Evolutionary conservation across 2,797 vertebrate genomes (phyloP), one percentile per base, ranked within the genome.

Genomic region (Tiaroga cobitis): DNA sequence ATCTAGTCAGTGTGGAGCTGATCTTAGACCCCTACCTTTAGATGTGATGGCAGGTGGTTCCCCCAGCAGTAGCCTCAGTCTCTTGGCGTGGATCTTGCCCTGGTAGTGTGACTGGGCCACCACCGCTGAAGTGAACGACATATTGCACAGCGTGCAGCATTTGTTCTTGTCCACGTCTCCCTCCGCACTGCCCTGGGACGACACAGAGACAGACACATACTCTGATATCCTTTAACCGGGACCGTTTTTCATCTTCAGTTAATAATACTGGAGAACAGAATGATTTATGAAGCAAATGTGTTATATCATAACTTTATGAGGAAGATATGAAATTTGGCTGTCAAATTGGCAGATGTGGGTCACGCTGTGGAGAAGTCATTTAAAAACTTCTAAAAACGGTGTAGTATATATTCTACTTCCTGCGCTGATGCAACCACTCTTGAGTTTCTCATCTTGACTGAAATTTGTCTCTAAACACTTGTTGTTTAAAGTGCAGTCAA

Each of bases 101-200:
- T 98, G 97, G 92, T 99, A 99, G 92, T 98, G 97, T 3, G 97
- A 99, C 89, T 99, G 96, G 0, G 97, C 97, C 93, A 99, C 97
- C 90, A 99, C 97, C 0, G 97, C 97, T 0, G 97, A 99, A 84
- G 97, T 99, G 91, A 99, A 99, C 84, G 97, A 98, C 97, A 99
- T 99, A 95, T 99, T 99, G 90, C 97, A 99, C 69, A 98, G 96
- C 0, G 97, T 98, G 93, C 97, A 99, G 93, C 97, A 98, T 82
- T 98, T 99, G 92, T 99, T 98, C 93, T 97, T 98, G 91, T 99
- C 97, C 94, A 99, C 97, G 1, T 96, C 95, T 18, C 97, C 96
- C 6, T 97, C 96, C 0, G 96, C 96, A 10, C 93, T 94, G 89
- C 97, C 97, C 97, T 98, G 93, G 37, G 26, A 24, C 70, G 91